Evolutionary conservation across 2,797 vertebrate genomes (phyloP).

Genomic region (Capromys pilorides): DNA sequence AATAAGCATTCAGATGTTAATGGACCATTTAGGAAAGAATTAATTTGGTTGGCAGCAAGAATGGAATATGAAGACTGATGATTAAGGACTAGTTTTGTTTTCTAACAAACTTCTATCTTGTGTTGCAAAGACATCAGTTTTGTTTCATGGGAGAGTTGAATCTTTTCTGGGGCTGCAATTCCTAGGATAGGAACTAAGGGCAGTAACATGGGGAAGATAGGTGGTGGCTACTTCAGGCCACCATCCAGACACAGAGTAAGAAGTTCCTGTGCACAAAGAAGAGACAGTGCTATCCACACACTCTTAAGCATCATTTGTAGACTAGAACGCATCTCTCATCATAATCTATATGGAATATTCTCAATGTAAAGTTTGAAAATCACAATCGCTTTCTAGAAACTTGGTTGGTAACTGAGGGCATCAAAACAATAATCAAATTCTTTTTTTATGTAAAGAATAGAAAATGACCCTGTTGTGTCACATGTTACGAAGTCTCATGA

Average conservation of each 20-base stretch:
- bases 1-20: background rate
- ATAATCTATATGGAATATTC: background rate
- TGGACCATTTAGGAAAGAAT: conserved; percentile 2
- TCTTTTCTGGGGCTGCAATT: conserved; percentile 23
- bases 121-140: conserved; percentile 31
- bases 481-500: too few relatives aligned
- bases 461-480: background rate
- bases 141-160: conserved; percentile 47
- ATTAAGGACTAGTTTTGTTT: conserved; percentile 67
- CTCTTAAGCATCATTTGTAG: background rate
- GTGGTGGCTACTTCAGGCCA: background rate
- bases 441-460: conserved; percentile 24
- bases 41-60: conserved; percentile 55
- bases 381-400: conserved; percentile 9
- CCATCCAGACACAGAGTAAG: background rate
- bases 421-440: conserved; percentile 21
- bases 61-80: conserved; percentile 32
- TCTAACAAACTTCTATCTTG: conserved; percentile 12
- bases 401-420: background rate
- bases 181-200: background rate
- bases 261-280: background rate
- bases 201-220: background rate
- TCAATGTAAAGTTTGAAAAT: background rate
- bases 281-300: background rate
- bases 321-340: background rate